These are phyloP conservation scores for Coboldia fuscipes DNA, from an alignment of 1,140 invertebrate genomes.

Conservation along the genomic window DNA sequence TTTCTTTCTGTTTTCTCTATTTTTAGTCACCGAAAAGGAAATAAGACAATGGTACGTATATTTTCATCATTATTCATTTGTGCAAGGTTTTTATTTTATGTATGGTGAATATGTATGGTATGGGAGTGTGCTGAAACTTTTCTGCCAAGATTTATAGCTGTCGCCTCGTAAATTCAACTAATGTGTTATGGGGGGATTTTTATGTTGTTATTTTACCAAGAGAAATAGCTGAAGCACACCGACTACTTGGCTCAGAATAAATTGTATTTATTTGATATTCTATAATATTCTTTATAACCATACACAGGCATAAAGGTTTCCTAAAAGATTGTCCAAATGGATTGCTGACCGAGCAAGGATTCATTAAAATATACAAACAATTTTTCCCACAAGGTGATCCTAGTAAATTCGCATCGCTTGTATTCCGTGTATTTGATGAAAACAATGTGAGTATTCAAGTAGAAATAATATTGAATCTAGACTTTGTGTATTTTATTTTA, in stretches of 20 bases:
- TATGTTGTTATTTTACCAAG: not conserved
- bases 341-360: constrained; percentile 81
- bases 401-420: constrained; percentile 88
- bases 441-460: constrained; percentile 66
- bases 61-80: constrained; percentile 1
- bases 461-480: no score
- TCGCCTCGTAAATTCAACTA: not conserved
- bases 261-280: not conserved
- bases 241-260: not conserved
- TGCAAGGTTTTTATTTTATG: not conserved
- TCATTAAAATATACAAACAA: constrained; percentile 97
- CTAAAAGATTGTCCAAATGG: constrained; percentile 85
- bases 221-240: not conserved
- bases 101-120: not conserved
- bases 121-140: not conserved
- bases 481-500: not conserved
- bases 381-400: constrained; percentile 97
- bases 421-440: constrained; percentile 96
- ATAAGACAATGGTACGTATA: constrained; percentile 60
- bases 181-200: not conserved
- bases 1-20: constrained; percentile 18
- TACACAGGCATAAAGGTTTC: constrained; percentile 91
- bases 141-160: not conserved
- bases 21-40: constrained; percentile 70
- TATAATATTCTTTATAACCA: no score